phyloP scores from a whole-genome alignment of 2,888 invertebrate genomes.

The Mesochorus sp. region DNA sequence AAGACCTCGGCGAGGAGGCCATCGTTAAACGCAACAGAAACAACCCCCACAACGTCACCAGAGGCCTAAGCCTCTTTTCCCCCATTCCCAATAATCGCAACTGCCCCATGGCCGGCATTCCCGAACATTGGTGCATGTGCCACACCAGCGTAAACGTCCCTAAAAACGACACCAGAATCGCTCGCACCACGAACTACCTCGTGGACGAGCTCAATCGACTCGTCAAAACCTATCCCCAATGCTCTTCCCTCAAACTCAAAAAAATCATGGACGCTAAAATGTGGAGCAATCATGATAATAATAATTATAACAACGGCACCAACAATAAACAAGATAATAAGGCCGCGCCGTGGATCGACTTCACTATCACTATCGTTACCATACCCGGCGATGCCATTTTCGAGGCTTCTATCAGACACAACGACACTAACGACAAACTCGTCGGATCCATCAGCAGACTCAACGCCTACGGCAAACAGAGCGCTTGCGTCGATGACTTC shows the following conservation, averaged over 20 bases:
- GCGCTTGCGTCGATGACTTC: constrained; percentile 89
- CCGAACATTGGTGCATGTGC: constrained; percentile 95
- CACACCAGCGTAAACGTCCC: constrained; percentile 86
- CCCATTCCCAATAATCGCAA: constrained; percentile 88
- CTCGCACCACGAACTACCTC: constrained; percentile 85
- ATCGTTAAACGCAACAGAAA: constrained; percentile 77
- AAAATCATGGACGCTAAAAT: constrained; percentile 87
- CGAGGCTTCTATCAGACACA: constrained; percentile 89
- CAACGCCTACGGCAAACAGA: constrained; percentile 91
- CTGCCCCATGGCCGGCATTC: constrained; percentile 90
- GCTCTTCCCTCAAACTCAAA: constrained; percentile 86
- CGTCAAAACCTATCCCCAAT: constrained; percentile 85
- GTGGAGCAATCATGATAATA: constrained; percentile 75
- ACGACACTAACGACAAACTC: constrained; percentile 81
- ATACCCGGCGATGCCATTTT: constrained; percentile 89
- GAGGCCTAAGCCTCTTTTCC: constrained; percentile 90
- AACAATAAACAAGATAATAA: no score
- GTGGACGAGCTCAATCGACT: constrained; percentile 87
- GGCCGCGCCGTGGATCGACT: constrained; percentile 84
- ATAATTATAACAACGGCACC: neutral
- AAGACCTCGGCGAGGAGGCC: constrained; percentile 81
- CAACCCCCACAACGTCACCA: constrained; percentile 74
- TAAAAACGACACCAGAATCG: constrained; percentile 83
- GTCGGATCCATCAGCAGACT: constrained; percentile 90
- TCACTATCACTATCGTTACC: constrained; percentile 86